A percentile compares a stretch with the other conserved stretches of the same genome.
These are phyloP conservation scores for Aphaenogaster floridana DNA, from an alignment of 1,140 invertebrate genomes.

Conservation along the genomic window DNA sequence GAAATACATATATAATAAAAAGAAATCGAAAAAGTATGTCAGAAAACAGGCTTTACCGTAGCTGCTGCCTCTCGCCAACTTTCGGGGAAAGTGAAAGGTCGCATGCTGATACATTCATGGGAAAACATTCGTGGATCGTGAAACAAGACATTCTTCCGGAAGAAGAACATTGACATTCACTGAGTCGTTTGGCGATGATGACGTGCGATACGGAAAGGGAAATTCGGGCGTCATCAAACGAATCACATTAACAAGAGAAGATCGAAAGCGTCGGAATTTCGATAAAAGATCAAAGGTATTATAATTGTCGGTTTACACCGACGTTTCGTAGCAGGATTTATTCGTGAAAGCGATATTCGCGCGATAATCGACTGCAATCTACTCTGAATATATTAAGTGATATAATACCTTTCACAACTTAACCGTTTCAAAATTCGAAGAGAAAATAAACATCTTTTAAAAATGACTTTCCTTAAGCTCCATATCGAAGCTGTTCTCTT, in stretches of 20 bases:
- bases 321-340: not conserved
- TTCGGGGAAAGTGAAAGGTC: slow-evolving; percentile 57
- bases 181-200: not conserved
- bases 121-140: slow-evolving; percentile 15
- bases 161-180: slow-evolving; percentile 40
- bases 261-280: slow-evolving; percentile 4
- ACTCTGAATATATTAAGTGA: not conserved
- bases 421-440: not conserved
- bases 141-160: slow-evolving; percentile 2
- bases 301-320: not conserved
- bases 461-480: not conserved
- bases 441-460: slow-evolving; percentile 7
- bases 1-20: not conserved
- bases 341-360: not conserved
- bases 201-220: slow-evolving; percentile 38
- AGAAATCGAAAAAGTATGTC: slow-evolving; percentile 35
- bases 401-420: not conserved
- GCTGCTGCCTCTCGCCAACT: not conserved
- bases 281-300: not conserved
- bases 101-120: slow-evolving; percentile 23
- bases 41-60: not conserved
- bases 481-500: not conserved
- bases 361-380: not conserved
- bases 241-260: not conserved
- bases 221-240: slow-evolving; percentile 7